Evolutionary conservation across 2,888 invertebrate genomes (phyloP).

Genomic region (Amphimallon solstitiale): DNA sequence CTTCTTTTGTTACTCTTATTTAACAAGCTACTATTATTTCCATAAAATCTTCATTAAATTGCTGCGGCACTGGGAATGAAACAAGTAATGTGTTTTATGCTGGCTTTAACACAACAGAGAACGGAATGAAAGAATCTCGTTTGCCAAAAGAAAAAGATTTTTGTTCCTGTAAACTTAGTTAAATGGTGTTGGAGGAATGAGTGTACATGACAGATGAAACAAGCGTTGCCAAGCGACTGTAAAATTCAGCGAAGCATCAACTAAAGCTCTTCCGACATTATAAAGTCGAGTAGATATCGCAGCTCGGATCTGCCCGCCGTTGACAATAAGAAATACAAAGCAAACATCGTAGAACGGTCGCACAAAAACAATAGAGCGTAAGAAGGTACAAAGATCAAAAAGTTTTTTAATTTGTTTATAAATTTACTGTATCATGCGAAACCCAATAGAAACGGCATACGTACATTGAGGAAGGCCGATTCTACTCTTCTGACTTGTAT

Average conservation of each 20-base stretch:
- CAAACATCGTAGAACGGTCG: not conserved
- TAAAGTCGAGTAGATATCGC: constrained; percentile 31
- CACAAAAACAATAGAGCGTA: not conserved
- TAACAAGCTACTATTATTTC: too few relatives aligned
- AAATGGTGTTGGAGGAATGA: constrained; percentile 25
- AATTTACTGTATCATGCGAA: too few relatives aligned
- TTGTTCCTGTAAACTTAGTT: constrained; percentile 32
- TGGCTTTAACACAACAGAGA: not conserved
- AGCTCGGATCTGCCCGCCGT: constrained; percentile 21
- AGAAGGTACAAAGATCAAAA: not conserved
- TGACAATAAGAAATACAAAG: constrained; percentile 25
- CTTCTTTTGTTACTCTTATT: too few relatives aligned
- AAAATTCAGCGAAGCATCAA: constrained; percentile 29
- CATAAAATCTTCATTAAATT: too few relatives aligned
- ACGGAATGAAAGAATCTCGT: constrained; percentile 4
- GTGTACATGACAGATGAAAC: constrained; percentile 49
- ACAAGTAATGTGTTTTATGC: too few relatives aligned
- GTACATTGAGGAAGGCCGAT: too few relatives aligned
- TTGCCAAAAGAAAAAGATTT: constrained; percentile 24
- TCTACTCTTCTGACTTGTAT: too few relatives aligned
- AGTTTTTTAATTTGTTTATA: not conserved
- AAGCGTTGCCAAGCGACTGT: constrained; percentile 50
- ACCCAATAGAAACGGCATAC: too few relatives aligned
- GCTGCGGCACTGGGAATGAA: too few relatives aligned
- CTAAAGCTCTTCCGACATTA: constrained; percentile 31